phyloP scores from a whole-genome alignment of 1,140 invertebrate genomes.

The Melipona quadrifasciata region DNA sequence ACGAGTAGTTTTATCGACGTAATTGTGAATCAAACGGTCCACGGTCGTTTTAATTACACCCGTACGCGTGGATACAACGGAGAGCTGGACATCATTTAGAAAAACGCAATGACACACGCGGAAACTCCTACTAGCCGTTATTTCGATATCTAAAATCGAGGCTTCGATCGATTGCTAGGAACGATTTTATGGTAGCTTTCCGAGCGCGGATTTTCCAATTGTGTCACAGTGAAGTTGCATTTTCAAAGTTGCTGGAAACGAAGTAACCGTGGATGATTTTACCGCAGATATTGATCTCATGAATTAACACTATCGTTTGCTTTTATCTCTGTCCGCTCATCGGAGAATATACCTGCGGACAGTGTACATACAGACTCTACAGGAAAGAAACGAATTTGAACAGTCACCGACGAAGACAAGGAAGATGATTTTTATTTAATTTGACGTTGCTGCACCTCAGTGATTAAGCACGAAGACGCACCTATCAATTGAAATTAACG shows the following conservation, averaged over 20 bases:
- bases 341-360: not conserved
- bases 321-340: constrained; percentile 29
- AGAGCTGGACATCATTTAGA: not conserved
- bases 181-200: constrained; percentile 9
- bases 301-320: constrained; percentile 10
- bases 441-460: too few species aligned
- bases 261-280: not conserved
- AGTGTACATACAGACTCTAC: not conserved
- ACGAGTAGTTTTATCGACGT: too few species aligned
- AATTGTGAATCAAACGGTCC: too few species aligned
- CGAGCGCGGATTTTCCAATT: constrained; percentile 56
- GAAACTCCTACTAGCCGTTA: constrained; percentile 49
- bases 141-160: constrained; percentile 28
- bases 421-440: too few species aligned
- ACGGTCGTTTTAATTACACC: not conserved
- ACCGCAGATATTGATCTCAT: constrained; percentile 7
- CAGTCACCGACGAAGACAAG: not conserved
- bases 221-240: constrained; percentile 39
- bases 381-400: not conserved
- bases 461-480: too few species aligned
- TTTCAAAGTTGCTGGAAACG: constrained; percentile 4
- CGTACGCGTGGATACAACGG: not conserved
- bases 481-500: too few species aligned
- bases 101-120: constrained; percentile 54
- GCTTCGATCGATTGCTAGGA: not conserved